Base-by-base conservation (phyloP, 2,888 invertebrate species). In the Oxyteleia sp. region DNA sequence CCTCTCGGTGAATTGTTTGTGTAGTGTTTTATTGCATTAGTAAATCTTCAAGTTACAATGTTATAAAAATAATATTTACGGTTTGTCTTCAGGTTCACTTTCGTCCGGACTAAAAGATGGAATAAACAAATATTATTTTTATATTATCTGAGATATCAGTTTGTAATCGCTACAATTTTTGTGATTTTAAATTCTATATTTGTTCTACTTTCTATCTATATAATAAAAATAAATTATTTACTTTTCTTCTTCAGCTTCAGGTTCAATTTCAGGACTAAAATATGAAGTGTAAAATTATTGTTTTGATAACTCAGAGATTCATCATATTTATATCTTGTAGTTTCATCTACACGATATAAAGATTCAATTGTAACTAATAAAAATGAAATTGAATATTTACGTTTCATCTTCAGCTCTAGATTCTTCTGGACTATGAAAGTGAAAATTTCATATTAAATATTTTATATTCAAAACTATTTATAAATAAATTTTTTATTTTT, bases 51-150 rank as follows among this genome's bases (percentile, higher is more conserved):
- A 23, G 18, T 35, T 18, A 11, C 16, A 41, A 5, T 26, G 11
- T 63, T 23, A 13, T 38, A 66, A 51, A 51, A 49, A 8, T 29
- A 41, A 61, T 74, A 74, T 74, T 74, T 74, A 74, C 74, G 26
- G 29, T 74, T 53, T 64, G 8, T 74, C 47, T 23, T 63, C 38
- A 15, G 41, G 15, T 64, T 20, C 63, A 35, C n/a, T 26, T 23
- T 63, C 45, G 55, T 68, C 53, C 53, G 7, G 29, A 53, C 68
- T 68, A 43, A 13, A 16, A 43, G 16, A 43, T 18, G 18, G n/a
- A n/a, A n/a, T n/a, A n/a, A n/a, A n/a, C n/a, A 45, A 32, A 15
- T 38, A 15, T 43, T 18, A 23, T 23, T 23, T 23, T 23, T 23
- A 23, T 23, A n/a, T n/a, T n/a, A n/a, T n/a, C n/a, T n/a, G n/a